A percentile compares a stretch with the other conserved stretches of the same genome.
Conservation (phyloP, 1,140 invertebrate genomes). For the Cepaea nemoralis region DNA sequence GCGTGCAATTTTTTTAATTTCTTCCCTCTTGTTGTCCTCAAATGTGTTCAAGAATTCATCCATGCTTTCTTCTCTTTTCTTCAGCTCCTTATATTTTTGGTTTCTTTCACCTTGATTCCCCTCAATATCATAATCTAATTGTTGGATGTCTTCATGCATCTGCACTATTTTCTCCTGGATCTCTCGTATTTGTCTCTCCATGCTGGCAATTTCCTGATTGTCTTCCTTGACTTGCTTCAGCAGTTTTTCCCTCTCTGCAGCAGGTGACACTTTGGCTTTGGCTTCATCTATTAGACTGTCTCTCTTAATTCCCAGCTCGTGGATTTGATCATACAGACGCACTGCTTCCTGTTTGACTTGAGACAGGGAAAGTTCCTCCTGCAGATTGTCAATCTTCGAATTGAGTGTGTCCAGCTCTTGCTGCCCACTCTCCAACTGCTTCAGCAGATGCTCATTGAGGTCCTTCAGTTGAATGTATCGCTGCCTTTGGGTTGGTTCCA, state of each 20-base stretch:
- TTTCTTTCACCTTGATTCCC: constrained; percentile 82
- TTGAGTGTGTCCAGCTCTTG: constrained; percentile 78
- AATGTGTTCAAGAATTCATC: constrained; percentile 83
- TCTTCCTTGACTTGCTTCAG: constrained; percentile 84
- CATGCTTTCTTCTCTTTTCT: constrained; percentile 86
- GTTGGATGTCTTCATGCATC: constrained; percentile 80
- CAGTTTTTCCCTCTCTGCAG: constrained; percentile 82
- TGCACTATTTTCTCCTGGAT: constrained; percentile 80
- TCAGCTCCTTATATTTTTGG: constrained; percentile 83
- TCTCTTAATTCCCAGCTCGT: constrained; percentile 79
- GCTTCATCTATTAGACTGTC: constrained; percentile 80
- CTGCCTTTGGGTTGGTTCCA: constrained; percentile 74
- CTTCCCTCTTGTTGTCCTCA: constrained; percentile 79
- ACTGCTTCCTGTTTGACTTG: no score
- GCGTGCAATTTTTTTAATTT: constrained; percentile 75
- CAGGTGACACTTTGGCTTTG: constrained; percentile 79
- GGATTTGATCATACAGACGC: constrained; percentile 79
- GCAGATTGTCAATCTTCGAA: constrained; percentile 78
- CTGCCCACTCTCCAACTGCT: constrained; percentile 78
- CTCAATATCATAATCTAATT: constrained; percentile 82
- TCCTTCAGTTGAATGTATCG: constrained; percentile 75
- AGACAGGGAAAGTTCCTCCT: constrained; percentile 73
- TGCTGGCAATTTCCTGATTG: constrained; percentile 82
- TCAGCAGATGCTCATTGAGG: constrained; percentile 75
- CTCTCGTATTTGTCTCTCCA: constrained; percentile 82